These are phyloP conservation scores for Epinephelus malabaricus DNA, from an alignment of 2,797 vertebrate species.

Conservation along the genomic window DNA sequence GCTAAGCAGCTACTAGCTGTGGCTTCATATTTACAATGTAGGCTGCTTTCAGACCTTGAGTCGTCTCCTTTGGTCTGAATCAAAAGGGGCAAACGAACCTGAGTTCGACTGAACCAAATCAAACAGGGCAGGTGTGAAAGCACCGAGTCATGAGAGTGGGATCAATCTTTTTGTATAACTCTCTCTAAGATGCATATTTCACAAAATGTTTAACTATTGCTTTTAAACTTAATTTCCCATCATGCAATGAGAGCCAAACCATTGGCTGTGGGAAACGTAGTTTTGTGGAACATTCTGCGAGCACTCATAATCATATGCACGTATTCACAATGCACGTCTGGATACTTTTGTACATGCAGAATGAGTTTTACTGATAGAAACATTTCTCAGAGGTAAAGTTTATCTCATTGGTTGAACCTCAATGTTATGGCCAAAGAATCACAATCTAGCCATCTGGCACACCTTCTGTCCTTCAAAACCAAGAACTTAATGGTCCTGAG, in stretches of 20 bases:
- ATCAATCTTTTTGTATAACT: background rate
- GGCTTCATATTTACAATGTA: background rate
- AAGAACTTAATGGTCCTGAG: too few species aligned
- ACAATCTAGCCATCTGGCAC: too few species aligned
- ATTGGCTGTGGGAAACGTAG: conserved; percentile 32
- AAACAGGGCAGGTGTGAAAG: too few species aligned
- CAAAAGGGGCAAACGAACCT: too few species aligned
- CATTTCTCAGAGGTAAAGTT: background rate
- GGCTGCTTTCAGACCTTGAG: too few species aligned
- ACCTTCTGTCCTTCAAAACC: too few species aligned
- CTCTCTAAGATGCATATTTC: background rate
- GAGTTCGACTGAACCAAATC: too few species aligned
- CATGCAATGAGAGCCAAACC: conserved; percentile 24
- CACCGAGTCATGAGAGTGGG: background rate
- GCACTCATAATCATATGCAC: conserved; percentile 3
- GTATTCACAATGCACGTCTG: conserved; percentile 11
- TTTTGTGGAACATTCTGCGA: conserved; percentile 30
- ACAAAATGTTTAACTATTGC: conserved; percentile 27
- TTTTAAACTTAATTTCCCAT: conserved; percentile 44
- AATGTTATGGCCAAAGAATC: background rate
- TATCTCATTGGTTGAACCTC: background rate
- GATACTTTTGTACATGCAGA: background rate
- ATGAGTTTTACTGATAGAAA: background rate
- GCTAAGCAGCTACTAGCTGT: background rate
- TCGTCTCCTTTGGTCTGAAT: too few species aligned